phyloP scores from a whole-genome alignment of 2,888 invertebrate genomes.

The Pandemis cinnamomeana region DNA sequence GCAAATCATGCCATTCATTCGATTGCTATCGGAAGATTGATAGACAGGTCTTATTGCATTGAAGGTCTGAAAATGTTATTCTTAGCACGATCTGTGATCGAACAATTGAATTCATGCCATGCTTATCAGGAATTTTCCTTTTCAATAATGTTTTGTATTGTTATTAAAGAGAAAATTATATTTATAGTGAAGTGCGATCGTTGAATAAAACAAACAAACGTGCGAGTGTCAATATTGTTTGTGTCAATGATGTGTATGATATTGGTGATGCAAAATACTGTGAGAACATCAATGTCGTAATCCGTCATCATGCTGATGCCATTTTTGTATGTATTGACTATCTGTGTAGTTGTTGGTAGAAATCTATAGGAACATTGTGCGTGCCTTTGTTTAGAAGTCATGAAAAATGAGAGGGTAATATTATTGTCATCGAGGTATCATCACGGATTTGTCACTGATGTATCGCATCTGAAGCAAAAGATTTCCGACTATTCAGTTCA shows the following conservation, averaged over 20 bases:
- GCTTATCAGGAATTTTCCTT: neutral
- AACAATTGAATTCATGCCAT: neutral
- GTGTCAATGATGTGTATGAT: neutral
- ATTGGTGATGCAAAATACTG: slow-evolving; percentile 20
- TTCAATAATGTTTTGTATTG: slow-evolving; percentile 2
- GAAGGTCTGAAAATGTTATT: neutral
- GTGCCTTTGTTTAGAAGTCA: neutral
- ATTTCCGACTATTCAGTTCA: slow-evolving; percentile 19
- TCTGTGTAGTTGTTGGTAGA: neutral
- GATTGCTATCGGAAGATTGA: neutral
- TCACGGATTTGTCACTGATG: slow-evolving; percentile 11
- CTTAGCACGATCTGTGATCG: neutral
- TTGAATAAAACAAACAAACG: neutral
- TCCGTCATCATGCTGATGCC: slow-evolving; percentile 15
- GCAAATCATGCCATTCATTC: neutral
- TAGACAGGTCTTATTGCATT: neutral
- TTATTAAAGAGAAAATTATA: neutral
- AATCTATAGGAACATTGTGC: neutral
- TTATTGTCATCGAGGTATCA: neutral
- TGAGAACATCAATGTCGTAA: slow-evolving; percentile 16
- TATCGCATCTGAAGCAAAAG: slow-evolving; percentile 14
- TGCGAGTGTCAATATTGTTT: neutral
- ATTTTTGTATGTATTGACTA: neutral
- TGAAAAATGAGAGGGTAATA: neutral
- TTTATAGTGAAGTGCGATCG: neutral